Conservation (phyloP, 2,888 invertebrate species). For the Anaspis maculata region DNA sequence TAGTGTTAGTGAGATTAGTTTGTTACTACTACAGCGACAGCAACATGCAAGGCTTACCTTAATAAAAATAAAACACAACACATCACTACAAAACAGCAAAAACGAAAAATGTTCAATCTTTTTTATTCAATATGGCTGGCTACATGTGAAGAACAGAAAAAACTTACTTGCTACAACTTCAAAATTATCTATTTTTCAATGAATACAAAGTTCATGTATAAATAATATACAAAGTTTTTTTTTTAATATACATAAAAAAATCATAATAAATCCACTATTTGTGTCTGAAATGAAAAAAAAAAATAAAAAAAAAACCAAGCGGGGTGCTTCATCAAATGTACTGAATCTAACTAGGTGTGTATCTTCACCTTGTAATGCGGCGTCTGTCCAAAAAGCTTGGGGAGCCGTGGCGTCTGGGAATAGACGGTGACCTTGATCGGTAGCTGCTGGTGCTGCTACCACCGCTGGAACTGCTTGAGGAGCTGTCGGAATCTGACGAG, state of each 20-base stretch:
- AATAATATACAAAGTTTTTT: not conserved
- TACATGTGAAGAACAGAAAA: no score
- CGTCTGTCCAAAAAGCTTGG: constrained; percentile 90
- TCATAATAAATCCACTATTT: constrained; percentile 31
- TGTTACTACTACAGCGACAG: no score
- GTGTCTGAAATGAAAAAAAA: constrained; percentile 45
- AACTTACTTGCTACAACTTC: constrained; percentile 24
- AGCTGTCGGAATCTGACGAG: constrained; percentile 47
- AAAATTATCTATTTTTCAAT: not conserved
- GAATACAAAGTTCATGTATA: constrained; percentile 28
- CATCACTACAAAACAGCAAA: constrained; percentile 2
- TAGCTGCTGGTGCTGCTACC: constrained; percentile 36
- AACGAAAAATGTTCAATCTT: constrained; percentile 30
- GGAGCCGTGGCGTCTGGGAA: constrained; percentile 85
- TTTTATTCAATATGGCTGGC: no score
- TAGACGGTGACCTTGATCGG: constrained; percentile 77
- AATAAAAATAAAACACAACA: constrained; percentile 17
- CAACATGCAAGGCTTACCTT: constrained; percentile 18
- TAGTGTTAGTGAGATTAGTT: constrained; percentile 8
- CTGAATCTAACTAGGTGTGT: no score
- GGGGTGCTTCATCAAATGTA: no score
- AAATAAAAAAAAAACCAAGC: constrained; percentile 32
- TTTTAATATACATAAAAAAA: constrained; percentile 45
- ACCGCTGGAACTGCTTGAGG: constrained; percentile 53
- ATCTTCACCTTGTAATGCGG: constrained; percentile 82